Evolutionary conservation across 2,113 vertebrate genomes (phyloP), one percentile per base, ranked within the genome.

Genomic region (Morone chrysops): DNA sequence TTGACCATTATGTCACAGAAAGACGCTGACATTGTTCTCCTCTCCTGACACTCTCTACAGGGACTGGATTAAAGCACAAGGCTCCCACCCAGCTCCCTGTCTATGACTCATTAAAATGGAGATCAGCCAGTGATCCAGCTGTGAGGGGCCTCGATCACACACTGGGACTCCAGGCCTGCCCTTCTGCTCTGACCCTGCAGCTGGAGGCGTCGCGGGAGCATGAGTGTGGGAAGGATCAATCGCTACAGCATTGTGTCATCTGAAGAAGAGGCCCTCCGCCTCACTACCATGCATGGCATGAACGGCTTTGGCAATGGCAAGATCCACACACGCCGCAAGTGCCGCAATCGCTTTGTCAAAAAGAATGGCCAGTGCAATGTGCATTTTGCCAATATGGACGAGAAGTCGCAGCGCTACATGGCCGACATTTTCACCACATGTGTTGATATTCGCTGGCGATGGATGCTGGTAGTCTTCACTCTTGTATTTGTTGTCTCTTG

Each of bases 321-420:
- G 92, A 97, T 99, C 90, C 97, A 99, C 89, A 99, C 97, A 0
- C 93, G 97, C 73, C 96, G 97, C 86, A 97, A 98, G 94, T 96
- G 97, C 89, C 96, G 97, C 78, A 99, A 97, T 92, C 96, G 98
- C 59, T 99, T 99, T 0, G 97, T 99, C 76, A 98, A 98, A 93
- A 99, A 99, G 93, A 99, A 98, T 0, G 98, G 98, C 70, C 98
- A 99, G 84, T 99, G 98, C 93, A 99, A 99, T 0, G 97, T 99
- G 14, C 97, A 98, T 78, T 99, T 99, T 76, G 93, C 97, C 90
- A 99, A 99, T 92, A 99, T 99, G 98, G 97, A 99, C 0, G 96
- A 99, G 80, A 99, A 99, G 86, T 96, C 97, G 0, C 97, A 97
- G 92, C 96, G 97, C 69, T 99, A 99, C 95, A 96, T 99, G 87